Conservation (phyloP, 2,888 invertebrate species). For the Thera britannica region DNA sequence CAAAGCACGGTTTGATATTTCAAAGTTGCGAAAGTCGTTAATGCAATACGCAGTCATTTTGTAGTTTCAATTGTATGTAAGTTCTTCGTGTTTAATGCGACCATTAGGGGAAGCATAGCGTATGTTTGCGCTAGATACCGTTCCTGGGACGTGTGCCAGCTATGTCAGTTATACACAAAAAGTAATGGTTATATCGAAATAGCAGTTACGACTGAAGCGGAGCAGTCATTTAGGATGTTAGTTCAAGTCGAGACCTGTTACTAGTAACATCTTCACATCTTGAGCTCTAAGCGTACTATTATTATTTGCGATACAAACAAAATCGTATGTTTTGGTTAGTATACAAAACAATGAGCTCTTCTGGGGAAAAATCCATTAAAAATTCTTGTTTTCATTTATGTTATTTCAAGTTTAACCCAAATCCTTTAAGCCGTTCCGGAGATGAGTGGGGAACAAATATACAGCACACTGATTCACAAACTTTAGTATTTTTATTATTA, state of each 20-base stretch:
- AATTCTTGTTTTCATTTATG: no score
- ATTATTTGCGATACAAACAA: neutral
- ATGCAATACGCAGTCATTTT: constrained; percentile 49
- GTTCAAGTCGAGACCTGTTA: neutral
- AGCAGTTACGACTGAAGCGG: constrained; percentile 2
- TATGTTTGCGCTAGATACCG: constrained; percentile 39
- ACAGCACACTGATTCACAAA: no score
- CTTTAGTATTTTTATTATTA: no score
- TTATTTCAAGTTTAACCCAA: no score
- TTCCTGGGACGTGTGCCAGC: constrained; percentile 38
- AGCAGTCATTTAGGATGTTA: neutral
- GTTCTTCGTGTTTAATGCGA: constrained; percentile 49
- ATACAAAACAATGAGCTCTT: no score
- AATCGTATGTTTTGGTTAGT: no score
- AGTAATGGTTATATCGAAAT: constrained; percentile 17
- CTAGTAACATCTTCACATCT: neutral
- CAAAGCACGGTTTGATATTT: constrained; percentile 59
- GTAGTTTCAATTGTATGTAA: constrained; percentile 49
- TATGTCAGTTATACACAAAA: constrained; percentile 23
- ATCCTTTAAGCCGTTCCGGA: no score
- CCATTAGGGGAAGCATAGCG: constrained; percentile 45
- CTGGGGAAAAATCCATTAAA: no score
- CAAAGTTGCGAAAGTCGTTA: constrained; percentile 54
- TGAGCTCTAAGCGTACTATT: neutral
- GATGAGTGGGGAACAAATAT: no score